phyloP scores from a whole-genome alignment of 1,140 invertebrate genomes.

The Mya arenaria region DNA sequence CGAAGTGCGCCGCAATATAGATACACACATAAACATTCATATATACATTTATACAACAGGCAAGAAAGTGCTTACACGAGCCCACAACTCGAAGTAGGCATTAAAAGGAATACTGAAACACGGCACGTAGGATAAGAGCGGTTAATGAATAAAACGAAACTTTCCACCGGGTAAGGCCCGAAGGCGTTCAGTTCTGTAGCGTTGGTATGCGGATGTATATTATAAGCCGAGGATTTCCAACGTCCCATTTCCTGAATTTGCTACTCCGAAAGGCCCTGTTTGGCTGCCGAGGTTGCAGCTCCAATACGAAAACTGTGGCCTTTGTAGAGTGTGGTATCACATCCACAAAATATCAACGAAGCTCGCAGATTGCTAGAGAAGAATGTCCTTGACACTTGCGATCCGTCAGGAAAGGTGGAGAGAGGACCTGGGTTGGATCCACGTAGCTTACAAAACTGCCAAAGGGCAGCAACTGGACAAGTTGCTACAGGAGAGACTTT shows the following conservation, averaged over 20 bases:
- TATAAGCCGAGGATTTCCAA: background rate
- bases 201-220: slow-evolving; percentile 29
- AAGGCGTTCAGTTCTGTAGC: too few species aligned
- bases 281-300: slow-evolving; percentile 9
- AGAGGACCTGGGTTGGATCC: background rate
- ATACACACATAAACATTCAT: too few species aligned
- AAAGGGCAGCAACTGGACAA: background rate
- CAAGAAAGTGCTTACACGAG: too few species aligned
- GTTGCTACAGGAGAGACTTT: background rate
- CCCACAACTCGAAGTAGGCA: too few species aligned
- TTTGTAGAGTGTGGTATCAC: background rate
- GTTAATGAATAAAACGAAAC: too few species aligned
- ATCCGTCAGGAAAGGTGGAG: background rate
- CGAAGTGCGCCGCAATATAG: too few species aligned
- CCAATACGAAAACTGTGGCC: slow-evolving; percentile 9
- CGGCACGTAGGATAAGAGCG: too few species aligned
- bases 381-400: background rate
- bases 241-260: slow-evolving; percentile 2
- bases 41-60: too few species aligned
- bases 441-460: background rate
- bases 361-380: background rate
- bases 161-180: too few species aligned
- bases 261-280: background rate
- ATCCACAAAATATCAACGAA: background rate
- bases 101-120: too few species aligned